Evolutionary conservation across 2,113 vertebrate species (phyloP), one percentile per base, ranked within the genome.

Genomic region (Notarius lentiginosus): DNA sequence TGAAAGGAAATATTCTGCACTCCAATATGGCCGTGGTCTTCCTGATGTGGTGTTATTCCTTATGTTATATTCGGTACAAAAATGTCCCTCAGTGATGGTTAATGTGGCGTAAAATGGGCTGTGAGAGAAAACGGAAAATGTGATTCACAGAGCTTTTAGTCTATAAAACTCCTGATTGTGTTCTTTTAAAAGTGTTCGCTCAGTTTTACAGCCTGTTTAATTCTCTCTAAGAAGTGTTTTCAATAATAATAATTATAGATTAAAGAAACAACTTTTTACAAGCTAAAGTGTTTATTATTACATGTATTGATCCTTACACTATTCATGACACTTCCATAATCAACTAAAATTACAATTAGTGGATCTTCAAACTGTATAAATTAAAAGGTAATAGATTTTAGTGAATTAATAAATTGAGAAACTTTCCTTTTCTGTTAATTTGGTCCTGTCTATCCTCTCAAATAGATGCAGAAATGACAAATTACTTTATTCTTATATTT

Each of bases 11-110:
- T n/a, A 49, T 70, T 65, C 56, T 60, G 82, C 55, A 49, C 66
- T 86, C 58, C 83, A 82, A 18, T 81, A 76, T 83, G 49, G 20
- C 60, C 41, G 61, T n/a, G 51, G 10, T 20, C 61, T 15, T 72
- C 84, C 12, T 90, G 82, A 49, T 89, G 82, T 89, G 90, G 9
- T 41, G 20, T 91, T 92, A 90, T 11, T 3, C 47, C 12, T 0
- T 72, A 9, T 90, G 20, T 90, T 84, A 91, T 92, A 89, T 34
- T 91, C 85, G 20, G 65, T 79, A 83, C 89, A 41, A 88, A 91
- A 92, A 90, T 82, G 30, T 92, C 93, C n/a, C 4, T 93, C 91
- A 90, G 87, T 83, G 79, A 15, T 65, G 27, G 85, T 66, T 83
- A 88, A 84, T 88, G 72, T 49, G 79, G 83, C 84, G 80, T 89